These are phyloP conservation scores for Chironomus striatipennis DNA, from an alignment of 1,140 invertebrate species.

Conservation along the genomic window DNA sequence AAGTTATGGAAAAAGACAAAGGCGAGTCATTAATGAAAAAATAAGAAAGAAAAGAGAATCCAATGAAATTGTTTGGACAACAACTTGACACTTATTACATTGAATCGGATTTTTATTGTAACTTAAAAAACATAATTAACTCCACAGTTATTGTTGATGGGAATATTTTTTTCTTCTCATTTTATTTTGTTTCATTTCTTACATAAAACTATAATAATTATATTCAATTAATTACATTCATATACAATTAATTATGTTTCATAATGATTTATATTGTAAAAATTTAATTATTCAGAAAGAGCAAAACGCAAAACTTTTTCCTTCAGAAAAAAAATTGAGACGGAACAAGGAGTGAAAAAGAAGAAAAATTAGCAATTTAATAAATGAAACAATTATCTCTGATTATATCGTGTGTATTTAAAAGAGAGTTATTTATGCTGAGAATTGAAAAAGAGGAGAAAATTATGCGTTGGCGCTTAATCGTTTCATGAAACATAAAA, in stretches of 20 bases:
- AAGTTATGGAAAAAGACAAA: background rate
- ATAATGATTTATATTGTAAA: slow-evolving; percentile 2
- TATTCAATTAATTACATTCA: background rate
- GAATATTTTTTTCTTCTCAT: background rate
- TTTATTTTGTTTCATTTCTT: background rate
- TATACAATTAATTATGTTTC: slow-evolving; percentile 14
- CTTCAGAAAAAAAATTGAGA: background rate
- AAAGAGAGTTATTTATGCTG: background rate
- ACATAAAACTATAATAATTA: background rate
- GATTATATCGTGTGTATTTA: background rate
- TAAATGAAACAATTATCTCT: background rate
- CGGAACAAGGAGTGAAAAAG: no score
- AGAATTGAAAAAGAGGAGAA: background rate
- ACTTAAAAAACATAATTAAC: background rate
- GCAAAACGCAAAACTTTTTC: background rate
- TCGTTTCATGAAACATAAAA: slow-evolving; percentile 13
- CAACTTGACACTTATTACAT: slow-evolving; percentile 11
- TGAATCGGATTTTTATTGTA: slow-evolving; percentile 8
- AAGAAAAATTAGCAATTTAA: background rate
- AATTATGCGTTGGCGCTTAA: slow-evolving; percentile 1
- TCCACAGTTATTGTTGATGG: background rate
- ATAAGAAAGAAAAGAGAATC: background rate
- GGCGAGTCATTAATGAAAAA: background rate
- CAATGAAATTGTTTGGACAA: slow-evolving; percentile 8
- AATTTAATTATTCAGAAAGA: background rate